A percentile compares a stretch with the other conserved stretches of the same genome.
Conservation (phyloP, 53 echinoderm and acorn worm genomes). For the Hippasteria phrygiana region DNA sequence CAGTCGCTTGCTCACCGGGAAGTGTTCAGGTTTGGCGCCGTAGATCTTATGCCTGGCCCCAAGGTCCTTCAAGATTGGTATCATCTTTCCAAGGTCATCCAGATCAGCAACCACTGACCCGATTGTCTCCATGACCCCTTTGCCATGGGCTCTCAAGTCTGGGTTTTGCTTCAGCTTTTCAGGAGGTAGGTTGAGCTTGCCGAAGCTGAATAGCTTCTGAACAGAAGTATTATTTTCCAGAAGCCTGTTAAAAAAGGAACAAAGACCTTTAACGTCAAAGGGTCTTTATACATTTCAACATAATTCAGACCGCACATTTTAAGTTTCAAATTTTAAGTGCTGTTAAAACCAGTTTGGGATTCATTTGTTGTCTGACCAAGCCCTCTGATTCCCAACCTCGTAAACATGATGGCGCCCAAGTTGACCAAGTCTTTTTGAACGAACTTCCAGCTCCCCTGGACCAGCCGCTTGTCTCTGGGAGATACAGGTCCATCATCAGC, state of each 20-base stretch:
- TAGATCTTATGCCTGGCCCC: slow-evolving; percentile 67
- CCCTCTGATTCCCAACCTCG: no score
- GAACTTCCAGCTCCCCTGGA: neutral
- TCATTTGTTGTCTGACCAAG: no score
- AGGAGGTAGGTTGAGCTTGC: slow-evolving; percentile 52
- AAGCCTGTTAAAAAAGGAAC: slow-evolving; percentile 24
- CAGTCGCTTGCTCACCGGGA: slow-evolving; percentile 34
- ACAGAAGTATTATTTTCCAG: slow-evolving; percentile 64
- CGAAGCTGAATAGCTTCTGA: slow-evolving; percentile 66
- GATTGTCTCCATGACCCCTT: slow-evolving; percentile 70
- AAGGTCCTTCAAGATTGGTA: slow-evolving; percentile 65
- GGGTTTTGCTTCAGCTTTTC: slow-evolving; percentile 53
- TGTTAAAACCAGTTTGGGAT: no score
- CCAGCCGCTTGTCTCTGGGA: neutral
- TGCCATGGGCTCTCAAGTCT: slow-evolving; percentile 61
- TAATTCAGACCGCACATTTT: no score
- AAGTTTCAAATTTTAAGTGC: no score
- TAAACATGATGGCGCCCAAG: neutral
- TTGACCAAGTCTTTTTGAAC: slow-evolving; percentile 7
- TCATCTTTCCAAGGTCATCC: slow-evolving; percentile 64
- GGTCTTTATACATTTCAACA: no score
- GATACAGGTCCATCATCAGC: neutral
- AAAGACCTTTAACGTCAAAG: no score
- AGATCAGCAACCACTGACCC: slow-evolving; percentile 65
- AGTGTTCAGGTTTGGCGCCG: slow-evolving; percentile 64